Conservation (phyloP, 2,888 invertebrate genomes). For the Orthosia gothica region DNA sequence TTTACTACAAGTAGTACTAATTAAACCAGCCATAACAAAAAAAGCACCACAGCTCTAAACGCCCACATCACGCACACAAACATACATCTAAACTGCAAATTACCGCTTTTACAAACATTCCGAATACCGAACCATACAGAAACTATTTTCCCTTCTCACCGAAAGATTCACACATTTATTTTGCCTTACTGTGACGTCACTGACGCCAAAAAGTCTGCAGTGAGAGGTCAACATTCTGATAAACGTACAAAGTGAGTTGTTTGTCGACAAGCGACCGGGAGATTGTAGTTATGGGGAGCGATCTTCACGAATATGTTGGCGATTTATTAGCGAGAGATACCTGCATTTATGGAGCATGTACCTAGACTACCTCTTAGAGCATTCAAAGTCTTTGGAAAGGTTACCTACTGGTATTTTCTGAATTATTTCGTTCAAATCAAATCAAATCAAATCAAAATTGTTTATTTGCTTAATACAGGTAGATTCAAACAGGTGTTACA, state of each 20-base stretch:
- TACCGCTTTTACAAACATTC: constrained; percentile 12
- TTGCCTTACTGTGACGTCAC: constrained; percentile 66
- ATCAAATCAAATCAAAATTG: too few relatives aligned
- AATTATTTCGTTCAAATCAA: too few relatives aligned
- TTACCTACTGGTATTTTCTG: neutral
- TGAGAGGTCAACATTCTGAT: constrained; percentile 76
- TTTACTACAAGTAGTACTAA: neutral
- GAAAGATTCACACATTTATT: constrained; percentile 50
- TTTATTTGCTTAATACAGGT: too few relatives aligned
- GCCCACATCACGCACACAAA: neutral
- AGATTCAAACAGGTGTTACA: too few relatives aligned
- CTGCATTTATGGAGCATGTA: constrained; percentile 7
- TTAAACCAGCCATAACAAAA: too few relatives aligned
- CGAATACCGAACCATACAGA: constrained; percentile 24
- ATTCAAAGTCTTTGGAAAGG: neutral
- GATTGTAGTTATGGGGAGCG: constrained; percentile 39
- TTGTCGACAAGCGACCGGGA: constrained; percentile 66
- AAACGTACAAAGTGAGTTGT: constrained; percentile 74
- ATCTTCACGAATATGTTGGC: constrained; percentile 17
- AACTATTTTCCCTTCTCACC: constrained; percentile 37
- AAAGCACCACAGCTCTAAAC: neutral
- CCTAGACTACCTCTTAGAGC: neutral
- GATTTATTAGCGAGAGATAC: constrained; percentile 31
- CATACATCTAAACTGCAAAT: constrained; percentile 13
- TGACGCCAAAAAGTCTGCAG: constrained; percentile 76